A percentile compares a stretch with the other conserved stretches of the same genome.
Conservation (phyloP, 1,140 invertebrate genomes). For the Cyclargus thomasi region DNA sequence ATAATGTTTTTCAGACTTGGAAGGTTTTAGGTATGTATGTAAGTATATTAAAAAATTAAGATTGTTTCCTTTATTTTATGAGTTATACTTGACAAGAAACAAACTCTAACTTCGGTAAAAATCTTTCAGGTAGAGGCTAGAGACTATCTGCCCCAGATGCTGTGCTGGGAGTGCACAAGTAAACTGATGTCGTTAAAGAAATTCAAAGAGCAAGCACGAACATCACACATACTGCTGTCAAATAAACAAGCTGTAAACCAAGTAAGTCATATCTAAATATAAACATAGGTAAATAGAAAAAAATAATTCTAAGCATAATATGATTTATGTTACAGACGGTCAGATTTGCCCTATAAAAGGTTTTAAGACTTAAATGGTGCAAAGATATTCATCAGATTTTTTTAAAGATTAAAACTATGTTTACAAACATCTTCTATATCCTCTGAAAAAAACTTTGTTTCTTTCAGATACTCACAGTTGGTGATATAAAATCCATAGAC, state of each 20-base stretch:
- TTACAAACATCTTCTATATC: neutral
- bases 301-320: too few relatives aligned
- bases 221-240: neutral
- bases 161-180: slow-evolving; percentile 14
- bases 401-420: too few relatives aligned
- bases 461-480: slow-evolving; percentile 13
- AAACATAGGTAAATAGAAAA: neutral
- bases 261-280: neutral
- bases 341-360: too few relatives aligned
- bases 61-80: too few relatives aligned
- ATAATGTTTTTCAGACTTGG: too few relatives aligned
- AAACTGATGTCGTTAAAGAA: neutral
- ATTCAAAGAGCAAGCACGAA: slow-evolving; percentile 5
- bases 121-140: neutral
- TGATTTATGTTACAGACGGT: too few relatives aligned
- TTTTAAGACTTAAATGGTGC: too few relatives aligned
- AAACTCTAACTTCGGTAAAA: too few relatives aligned
- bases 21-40: too few relatives aligned
- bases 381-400: too few relatives aligned
- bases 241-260: neutral
- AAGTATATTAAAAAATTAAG: too few relatives aligned
- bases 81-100: too few relatives aligned
- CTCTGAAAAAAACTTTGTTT: neutral
- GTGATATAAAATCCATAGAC: slow-evolving; percentile 17
- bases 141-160: slow-evolving; percentile 14